A percentile compares a stretch with the other conserved stretches of the same genome.
phyloP scores from a whole-genome alignment of 2,113 vertebrate species.

The Paralichthys olivaceus region DNA sequence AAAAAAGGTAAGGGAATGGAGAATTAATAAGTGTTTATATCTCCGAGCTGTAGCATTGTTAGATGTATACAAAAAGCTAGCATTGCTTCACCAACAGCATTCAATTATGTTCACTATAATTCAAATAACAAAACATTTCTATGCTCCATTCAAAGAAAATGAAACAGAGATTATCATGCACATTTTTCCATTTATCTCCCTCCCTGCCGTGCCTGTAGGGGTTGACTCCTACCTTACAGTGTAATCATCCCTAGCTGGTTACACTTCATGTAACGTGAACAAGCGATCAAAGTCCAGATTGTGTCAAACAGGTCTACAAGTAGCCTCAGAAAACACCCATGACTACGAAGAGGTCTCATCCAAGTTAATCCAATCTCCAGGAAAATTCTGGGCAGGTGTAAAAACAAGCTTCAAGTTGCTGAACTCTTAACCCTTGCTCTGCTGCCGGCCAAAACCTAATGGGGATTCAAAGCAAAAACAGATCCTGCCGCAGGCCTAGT shows the following conservation, averaged over 20 bases:
- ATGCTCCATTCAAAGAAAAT: neutral
- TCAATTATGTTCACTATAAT: neutral
- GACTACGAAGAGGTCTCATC: slow-evolving; percentile 14
- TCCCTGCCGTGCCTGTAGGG: slow-evolving; percentile 7
- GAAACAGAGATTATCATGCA: neutral
- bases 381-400: slow-evolving; percentile 61
- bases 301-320: slow-evolving; percentile 31
- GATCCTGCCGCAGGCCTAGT: slow-evolving; percentile 36
- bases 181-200: slow-evolving; percentile 9
- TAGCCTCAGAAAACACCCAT: slow-evolving; percentile 48
- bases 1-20: neutral
- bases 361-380: slow-evolving; percentile 27
- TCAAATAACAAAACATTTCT: slow-evolving; percentile 11
- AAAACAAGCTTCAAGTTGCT: slow-evolving; percentile 58
- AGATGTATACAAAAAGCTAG: neutral
- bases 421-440: slow-evolving; percentile 30
- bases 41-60: neutral
- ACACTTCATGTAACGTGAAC: slow-evolving; percentile 54
- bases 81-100: neutral
- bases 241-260: slow-evolving; percentile 55
- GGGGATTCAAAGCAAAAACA: slow-evolving; percentile 59
- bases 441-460: slow-evolving; percentile 50
- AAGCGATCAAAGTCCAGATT: slow-evolving; percentile 72
- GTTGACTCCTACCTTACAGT: slow-evolving; percentile 50
- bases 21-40: neutral